These are phyloP conservation scores for Andrena bicolor DNA, from an alignment of 2,888 invertebrate species.

Conservation along the genomic window DNA sequence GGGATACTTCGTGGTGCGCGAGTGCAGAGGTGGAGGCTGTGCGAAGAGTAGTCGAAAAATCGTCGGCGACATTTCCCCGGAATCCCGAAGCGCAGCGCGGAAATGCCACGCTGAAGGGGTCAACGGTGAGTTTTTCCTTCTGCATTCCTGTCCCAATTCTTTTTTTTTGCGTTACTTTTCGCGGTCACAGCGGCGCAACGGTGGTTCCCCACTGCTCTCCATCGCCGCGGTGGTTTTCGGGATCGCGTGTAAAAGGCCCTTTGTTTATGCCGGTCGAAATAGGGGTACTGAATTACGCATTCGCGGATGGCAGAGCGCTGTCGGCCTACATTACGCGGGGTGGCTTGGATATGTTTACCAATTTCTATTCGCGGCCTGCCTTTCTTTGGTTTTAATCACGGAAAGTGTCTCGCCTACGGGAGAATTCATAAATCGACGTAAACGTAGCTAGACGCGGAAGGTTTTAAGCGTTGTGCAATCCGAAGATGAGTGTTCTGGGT, in stretches of 20 bases:
- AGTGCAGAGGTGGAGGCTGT: conserved; percentile 13
- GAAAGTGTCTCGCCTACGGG: not conserved
- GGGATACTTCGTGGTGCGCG: conserved; percentile 19
- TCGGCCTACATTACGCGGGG: conserved; percentile 16
- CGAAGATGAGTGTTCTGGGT: not conserved
- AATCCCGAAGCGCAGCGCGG: not conserved
- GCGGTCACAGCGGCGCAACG: not conserved
- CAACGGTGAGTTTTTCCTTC: conserved; percentile 26
- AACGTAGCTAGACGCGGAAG: not conserved
- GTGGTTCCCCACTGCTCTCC: conserved; percentile 18
- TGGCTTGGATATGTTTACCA: conserved; percentile 17
- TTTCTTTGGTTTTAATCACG: conserved; percentile 2
- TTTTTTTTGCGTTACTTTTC: not conserved
- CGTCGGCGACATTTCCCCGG: conserved; percentile 25
- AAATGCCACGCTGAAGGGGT: conserved; percentile 47
- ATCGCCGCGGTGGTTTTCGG: not conserved
- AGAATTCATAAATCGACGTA: not conserved
- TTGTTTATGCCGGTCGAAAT: conserved; percentile 39
- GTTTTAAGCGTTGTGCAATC: conserved; percentile 5
- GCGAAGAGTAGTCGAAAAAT: conserved; percentile 7
- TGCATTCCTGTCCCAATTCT: not conserved
- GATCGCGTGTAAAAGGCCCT: not conserved
- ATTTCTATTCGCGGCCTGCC: not conserved
- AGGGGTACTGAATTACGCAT: conserved; percentile 31
- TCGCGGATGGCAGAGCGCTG: not conserved